Base-by-base conservation (phyloP, 2,797 vertebrate species). In the Cyprinodon diabolis region DNA sequence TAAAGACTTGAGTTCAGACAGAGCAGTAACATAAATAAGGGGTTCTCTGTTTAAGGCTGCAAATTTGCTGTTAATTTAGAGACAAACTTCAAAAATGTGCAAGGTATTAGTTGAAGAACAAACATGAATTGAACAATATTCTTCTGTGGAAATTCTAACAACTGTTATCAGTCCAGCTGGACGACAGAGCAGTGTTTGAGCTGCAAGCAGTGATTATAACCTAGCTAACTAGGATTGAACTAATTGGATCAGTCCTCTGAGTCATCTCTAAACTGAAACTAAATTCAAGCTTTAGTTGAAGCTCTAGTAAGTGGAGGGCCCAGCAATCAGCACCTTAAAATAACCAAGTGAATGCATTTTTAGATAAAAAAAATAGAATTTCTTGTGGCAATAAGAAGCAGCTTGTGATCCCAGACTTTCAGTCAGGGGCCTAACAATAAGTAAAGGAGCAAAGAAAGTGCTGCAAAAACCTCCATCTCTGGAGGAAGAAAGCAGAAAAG, bases 241-340 rank as follows among this genome's bases (percentile, higher is more conserved):
- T 92, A 92, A 93, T 87, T 90, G 84, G 90, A 91, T 92, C 60
- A 90, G 77, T 77, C 75, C 78, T 81, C 81, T 48, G 78, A 79
- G 71, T 78, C 60, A 57, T 37, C 68, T 87, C 88, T 85, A 89
- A 90, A 88, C 85, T 81, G 81, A 84, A 85, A 90, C 78, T 82
- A 76, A 74, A 81, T 77, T 84, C 73, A 87, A 88, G 89, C 90
- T 94, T 89, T 30, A 30, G 30, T 30, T 30, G 30, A 30, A 30
- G 30, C 92, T 83, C 81, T 82, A 12, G 82, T 40, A 71, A 74
- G 74, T 66, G 75, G 67, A 72, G 74, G 79, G 68, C 80, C 69
- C 75, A 74, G 66, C 70, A 67, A 72, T 78, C 54, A 77, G 47
- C 76, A 74, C 19, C 19, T 66, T 12, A 81, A 87, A 82, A 78